These are phyloP conservation scores for Macroramphosus scolopax DNA, from an alignment of 2,797 vertebrate genomes.

Conservation along the genomic window DNA sequence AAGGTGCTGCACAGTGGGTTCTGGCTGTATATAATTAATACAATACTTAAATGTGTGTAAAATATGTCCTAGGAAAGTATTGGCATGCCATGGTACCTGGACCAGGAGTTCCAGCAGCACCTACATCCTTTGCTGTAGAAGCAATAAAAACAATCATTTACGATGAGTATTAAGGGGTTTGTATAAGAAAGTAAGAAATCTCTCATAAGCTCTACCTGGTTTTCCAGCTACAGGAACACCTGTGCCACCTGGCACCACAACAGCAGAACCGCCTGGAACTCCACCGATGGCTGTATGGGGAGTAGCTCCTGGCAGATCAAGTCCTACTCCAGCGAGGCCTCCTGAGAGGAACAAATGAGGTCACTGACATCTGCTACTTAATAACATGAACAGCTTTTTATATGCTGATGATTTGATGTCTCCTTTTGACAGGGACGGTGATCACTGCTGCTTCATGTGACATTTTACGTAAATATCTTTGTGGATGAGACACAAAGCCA, in stretches of 20 bases:
- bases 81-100: slow-evolving; percentile 62
- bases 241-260: slow-evolving; percentile 47
- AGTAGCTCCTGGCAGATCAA: slow-evolving; percentile 55
- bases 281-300: slow-evolving; percentile 32
- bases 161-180: background rate
- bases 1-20: background rate
- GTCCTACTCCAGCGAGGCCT: slow-evolving; percentile 58
- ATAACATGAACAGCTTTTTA: too few relatives aligned
- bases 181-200: background rate
- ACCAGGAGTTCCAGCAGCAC: slow-evolving; percentile 55
- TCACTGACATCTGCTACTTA: background rate
- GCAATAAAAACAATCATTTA: slow-evolving; percentile 6
- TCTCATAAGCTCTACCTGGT: slow-evolving; percentile 51
- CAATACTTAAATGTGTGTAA: slow-evolving; percentile 1
- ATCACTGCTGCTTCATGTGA: too few relatives aligned
- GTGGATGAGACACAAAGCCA: background rate
- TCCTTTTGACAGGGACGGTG: too few relatives aligned
- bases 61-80: background rate
- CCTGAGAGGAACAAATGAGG: slow-evolving; percentile 12
- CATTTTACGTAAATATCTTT: background rate
- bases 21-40: background rate
- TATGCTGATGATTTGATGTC: too few relatives aligned
- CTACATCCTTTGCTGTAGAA: slow-evolving; percentile 62
- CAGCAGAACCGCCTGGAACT: slow-evolving; percentile 50
- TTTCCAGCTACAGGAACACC: slow-evolving; percentile 48